Conservation (phyloP, 2,113 vertebrate species). For the Leptobrachium ailaonicum region DNA sequence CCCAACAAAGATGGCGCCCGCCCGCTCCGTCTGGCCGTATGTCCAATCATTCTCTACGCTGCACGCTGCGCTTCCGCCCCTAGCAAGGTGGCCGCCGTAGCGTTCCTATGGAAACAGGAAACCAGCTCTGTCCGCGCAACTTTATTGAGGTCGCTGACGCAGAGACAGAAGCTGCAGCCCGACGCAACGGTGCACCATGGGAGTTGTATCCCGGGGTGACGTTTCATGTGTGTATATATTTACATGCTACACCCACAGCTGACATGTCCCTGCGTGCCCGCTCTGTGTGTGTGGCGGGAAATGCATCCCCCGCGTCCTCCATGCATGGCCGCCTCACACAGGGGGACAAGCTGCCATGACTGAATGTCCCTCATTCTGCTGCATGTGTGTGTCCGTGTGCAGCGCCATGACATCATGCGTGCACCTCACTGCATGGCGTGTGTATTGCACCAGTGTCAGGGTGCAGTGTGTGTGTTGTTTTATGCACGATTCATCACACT, state of each 20-base stretch:
- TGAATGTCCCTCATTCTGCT: too few relatives aligned
- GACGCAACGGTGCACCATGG: conserved; percentile 44
- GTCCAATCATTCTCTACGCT: neutral
- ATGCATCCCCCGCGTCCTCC: neutral
- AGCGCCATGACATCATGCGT: too few relatives aligned
- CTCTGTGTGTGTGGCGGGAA: neutral
- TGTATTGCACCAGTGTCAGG: too few relatives aligned
- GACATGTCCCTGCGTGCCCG: neutral
- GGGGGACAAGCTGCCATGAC: too few relatives aligned
- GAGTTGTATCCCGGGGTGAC: conserved; percentile 47
- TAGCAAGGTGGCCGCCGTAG: neutral
- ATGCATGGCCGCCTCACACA: neutral
- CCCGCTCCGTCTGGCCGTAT: neutral
- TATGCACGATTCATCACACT: too few relatives aligned
- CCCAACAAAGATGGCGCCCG: conserved; percentile 16
- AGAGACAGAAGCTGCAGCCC: conserved; percentile 37
- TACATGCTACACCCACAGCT: conserved; percentile 16
- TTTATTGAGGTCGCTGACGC: conserved; percentile 40
- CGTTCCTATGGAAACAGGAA: conserved; percentile 31
- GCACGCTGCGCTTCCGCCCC: neutral
- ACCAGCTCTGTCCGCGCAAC: conserved; percentile 28
- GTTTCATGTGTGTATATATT: conserved; percentile 46
- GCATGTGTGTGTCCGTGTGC: too few relatives aligned
- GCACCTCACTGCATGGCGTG: neutral
- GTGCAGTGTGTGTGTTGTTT: too few relatives aligned